Base-by-base conservation (phyloP, 1,140 invertebrate genomes). In the Papilio xuthus region DNA sequence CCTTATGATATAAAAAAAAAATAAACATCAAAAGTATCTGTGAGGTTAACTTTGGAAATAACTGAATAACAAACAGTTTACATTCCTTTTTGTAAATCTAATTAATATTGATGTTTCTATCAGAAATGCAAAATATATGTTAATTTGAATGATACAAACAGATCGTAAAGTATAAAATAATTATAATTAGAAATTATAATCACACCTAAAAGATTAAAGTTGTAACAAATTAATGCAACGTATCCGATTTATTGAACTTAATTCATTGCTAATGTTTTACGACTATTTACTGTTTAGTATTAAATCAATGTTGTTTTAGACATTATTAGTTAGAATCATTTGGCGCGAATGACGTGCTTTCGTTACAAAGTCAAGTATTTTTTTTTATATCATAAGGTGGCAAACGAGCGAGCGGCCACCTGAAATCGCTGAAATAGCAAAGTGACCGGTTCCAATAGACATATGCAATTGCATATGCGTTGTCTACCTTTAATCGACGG, bases 111-210 rank as follows among this genome's bases (percentile, higher is more conserved):
- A 73, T 73, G 41, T 47, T 73, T 73, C 20, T 28, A 73, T 15
- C 71, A 73, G 41, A 73, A 73, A 73, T 73, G 71, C 71, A 73
- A 73, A 73, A 47, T 73, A 70, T n/a, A 73, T 73, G 71, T 73
- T 47, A 73, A 73, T 73, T 42, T 8, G 20, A 47, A 26, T 42
- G 6, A 47, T 20, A 44, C 8, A 9, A 47, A 73, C 71, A 73
- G 71, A 47, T 73, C 71, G 20, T 73, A 73, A 73, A 73, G n/a
- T 28, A 50, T 15, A 23, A 72, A 41, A 44, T n/a, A 47, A 18
- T 26, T 73, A 37, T 37, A 6, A 37, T 37, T 6, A 37, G 32
- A 37, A 37, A 37, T 37, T 42, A 73, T 28, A 73, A 44, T 73
- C 32, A 71, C 69, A 42, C 32, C 41, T 71, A 42, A 37, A 42